phyloP scores from a whole-genome alignment of 2,888 invertebrate genomes.

The Hanleya hanleyi region DNA sequence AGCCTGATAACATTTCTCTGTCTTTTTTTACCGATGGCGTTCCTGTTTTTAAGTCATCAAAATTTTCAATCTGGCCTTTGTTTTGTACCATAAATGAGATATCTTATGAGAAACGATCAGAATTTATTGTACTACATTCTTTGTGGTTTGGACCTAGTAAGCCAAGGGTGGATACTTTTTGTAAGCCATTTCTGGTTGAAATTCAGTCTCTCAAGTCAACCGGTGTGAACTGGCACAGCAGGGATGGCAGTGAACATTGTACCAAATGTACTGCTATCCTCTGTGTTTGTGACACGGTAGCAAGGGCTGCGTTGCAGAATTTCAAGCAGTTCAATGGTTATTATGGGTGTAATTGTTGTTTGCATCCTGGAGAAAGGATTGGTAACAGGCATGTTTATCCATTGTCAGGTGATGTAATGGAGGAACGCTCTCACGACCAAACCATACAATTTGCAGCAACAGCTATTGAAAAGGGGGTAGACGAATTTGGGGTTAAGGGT shows the following conservation, averaged over 20 bases:
- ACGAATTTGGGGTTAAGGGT: background rate
- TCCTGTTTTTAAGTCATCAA: slow-evolving; percentile 1
- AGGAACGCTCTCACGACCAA: background rate
- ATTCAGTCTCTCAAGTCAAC: background rate
- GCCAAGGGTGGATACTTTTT: background rate
- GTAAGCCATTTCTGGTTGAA: background rate
- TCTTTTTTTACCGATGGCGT: slow-evolving; percentile 1
- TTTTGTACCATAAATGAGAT: slow-evolving; percentile 3
- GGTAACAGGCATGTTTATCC: background rate
- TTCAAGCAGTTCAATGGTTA: slow-evolving; percentile 3
- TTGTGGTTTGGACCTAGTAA: slow-evolving; percentile 6
- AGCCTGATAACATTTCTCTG: background rate
- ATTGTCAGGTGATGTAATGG: background rate
- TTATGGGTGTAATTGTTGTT: background rate
- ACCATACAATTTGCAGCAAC: background rate
- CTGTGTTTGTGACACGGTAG: background rate
- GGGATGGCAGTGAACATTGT: background rate
- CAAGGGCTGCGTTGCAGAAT: background rate
- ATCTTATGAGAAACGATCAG: background rate
- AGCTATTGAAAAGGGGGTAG: background rate
- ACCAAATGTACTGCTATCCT: background rate
- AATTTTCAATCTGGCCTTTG: background rate
- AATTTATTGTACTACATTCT: background rate
- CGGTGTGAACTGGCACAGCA: background rate
- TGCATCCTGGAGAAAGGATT: background rate